Percentiles rank a stretch among this genome's conserved stretches.
phyloP scores from a whole-genome alignment of 2,888 invertebrate species.

The Lithosia quadra region DNA sequence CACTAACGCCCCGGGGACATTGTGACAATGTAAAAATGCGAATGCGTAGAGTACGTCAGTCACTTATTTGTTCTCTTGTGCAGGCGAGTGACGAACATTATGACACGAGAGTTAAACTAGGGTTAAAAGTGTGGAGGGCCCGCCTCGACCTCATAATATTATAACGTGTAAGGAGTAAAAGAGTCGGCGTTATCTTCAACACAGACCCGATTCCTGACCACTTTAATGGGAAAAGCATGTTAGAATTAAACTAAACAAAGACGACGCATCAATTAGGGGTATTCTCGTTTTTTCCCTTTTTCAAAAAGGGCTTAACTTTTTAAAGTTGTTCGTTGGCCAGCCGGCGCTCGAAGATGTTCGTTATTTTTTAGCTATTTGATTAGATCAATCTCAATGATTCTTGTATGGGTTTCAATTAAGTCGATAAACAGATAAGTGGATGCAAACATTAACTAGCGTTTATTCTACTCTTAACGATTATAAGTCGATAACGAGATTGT shows the following conservation, averaged over 20 bases:
- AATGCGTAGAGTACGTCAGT: slow-evolving; percentile 72
- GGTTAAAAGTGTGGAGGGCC: slow-evolving; percentile 72
- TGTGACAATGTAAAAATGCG: slow-evolving; percentile 82
- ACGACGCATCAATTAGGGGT: slow-evolving; percentile 87
- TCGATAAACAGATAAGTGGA: slow-evolving; percentile 77
- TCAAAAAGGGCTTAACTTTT: slow-evolving; percentile 83
- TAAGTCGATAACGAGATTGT: slow-evolving; percentile 23
- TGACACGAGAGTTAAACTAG: slow-evolving; percentile 74
- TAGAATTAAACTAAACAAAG: slow-evolving; percentile 88
- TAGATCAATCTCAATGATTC: slow-evolving; percentile 83
- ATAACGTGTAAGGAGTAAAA: slow-evolving; percentile 86
- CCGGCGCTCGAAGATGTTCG: slow-evolving; percentile 74
- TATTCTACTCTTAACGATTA: slow-evolving; percentile 51
- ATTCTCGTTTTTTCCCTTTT: slow-evolving; percentile 70
- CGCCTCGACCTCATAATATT: slow-evolving; percentile 80
- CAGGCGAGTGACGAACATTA: slow-evolving; percentile 61
- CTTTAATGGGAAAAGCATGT: slow-evolving; percentile 88
- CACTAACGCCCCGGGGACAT: slow-evolving; percentile 77
- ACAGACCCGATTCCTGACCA: slow-evolving; percentile 84
- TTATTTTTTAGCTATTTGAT: slow-evolving; percentile 85
- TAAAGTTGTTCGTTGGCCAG: slow-evolving; percentile 80
- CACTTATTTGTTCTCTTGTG: slow-evolving; percentile 77
- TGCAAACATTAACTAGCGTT: slow-evolving; percentile 65
- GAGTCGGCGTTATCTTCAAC: slow-evolving; percentile 83
- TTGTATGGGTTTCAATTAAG: slow-evolving; percentile 84